Conservation (phyloP, 1,140 invertebrate species). For the Schlechtendalia chinensis region DNA sequence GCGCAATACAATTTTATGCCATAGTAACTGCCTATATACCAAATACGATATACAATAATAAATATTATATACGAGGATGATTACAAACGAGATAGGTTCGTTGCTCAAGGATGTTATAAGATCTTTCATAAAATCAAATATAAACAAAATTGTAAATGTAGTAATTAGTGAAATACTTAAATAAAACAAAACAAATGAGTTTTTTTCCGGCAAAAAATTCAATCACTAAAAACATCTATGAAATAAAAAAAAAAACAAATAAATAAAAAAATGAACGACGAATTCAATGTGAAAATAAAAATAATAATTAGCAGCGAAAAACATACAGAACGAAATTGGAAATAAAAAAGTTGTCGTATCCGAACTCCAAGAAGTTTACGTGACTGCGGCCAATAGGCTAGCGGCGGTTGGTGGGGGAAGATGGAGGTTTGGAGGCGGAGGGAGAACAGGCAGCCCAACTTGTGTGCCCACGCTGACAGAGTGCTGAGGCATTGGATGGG, state of each 20-base stretch:
- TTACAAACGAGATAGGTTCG: slow-evolving; percentile 15
- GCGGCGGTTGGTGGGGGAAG: slow-evolving; percentile 53
- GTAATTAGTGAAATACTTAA: slow-evolving; percentile 42
- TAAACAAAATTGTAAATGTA: slow-evolving; percentile 46
- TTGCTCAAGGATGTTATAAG: slow-evolving; percentile 34
- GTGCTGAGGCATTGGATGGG: slow-evolving; percentile 51
- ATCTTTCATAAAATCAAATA: slow-evolving; percentile 9
- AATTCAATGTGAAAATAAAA: slow-evolving; percentile 8
- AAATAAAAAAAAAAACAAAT: slow-evolving; percentile 42
- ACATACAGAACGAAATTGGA: slow-evolving; percentile 41
- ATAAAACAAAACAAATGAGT: slow-evolving; percentile 30
- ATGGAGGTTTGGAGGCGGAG: slow-evolving; percentile 53
- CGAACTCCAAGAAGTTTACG: slow-evolving; percentile 52
- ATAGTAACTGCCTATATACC: not conserved
- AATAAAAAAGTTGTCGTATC: slow-evolving; percentile 20
- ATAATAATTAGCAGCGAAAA: slow-evolving; percentile 16
- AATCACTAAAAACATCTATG: slow-evolving; percentile 24
- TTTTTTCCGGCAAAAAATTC: slow-evolving; percentile 12
- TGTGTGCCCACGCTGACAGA: slow-evolving; percentile 55
- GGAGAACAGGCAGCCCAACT: slow-evolving; percentile 54
- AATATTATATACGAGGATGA: slow-evolving; percentile 1
- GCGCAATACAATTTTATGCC: slow-evolving; percentile 27
- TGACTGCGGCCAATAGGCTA: slow-evolving; percentile 54
- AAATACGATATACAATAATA: not conserved
- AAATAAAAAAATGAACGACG: slow-evolving; percentile 43